Conservation (phyloP, 23 tunicate genomes). For the Ascidia mentula region DNA sequence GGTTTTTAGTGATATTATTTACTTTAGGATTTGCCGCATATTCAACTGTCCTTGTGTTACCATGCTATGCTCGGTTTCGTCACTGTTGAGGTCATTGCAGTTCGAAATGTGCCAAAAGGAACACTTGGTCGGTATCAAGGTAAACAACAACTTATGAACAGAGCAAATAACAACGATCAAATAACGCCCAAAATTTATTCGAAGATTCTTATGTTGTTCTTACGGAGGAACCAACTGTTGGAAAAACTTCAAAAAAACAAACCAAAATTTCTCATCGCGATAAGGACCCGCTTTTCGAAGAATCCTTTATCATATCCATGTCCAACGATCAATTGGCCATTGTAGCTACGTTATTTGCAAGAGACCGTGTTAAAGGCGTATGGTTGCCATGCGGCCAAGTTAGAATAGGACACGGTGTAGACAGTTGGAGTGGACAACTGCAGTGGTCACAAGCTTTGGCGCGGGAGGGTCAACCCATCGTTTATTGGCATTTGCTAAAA, state of each 20-base stretch:
- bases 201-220: slow-evolving; percentile 72
- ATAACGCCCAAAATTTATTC: too few species aligned
- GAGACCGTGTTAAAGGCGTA: slow-evolving; percentile 66
- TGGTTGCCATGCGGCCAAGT: slow-evolving; percentile 50
- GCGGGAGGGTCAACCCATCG: slow-evolving; percentile 61
- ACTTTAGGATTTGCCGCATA: slow-evolving; percentile 67
- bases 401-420: slow-evolving; percentile 67
- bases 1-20: too few species aligned
- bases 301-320: slow-evolving; percentile 73
- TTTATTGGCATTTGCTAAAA: slow-evolving; percentile 68
- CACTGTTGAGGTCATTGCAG: slow-evolving; percentile 78
- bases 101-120: slow-evolving; percentile 77
- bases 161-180: too few species aligned
- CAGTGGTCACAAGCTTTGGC: slow-evolving; percentile 80
- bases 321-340: slow-evolving; percentile 66
- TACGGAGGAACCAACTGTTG: slow-evolving; percentile 49
- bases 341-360: slow-evolving; percentile 62
- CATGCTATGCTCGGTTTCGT: slow-evolving; percentile 83
- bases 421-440: slow-evolving; percentile 50
- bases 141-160: background rate
- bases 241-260: slow-evolving; percentile 59
- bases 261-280: slow-evolving; percentile 65
- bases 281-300: slow-evolving; percentile 69
- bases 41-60: slow-evolving; percentile 71
- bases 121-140: slow-evolving; percentile 70